These are phyloP conservation scores for Acanthacorydalis orientalis DNA, from an alignment of 2,888 invertebrate genomes.

Conservation along the genomic window DNA sequence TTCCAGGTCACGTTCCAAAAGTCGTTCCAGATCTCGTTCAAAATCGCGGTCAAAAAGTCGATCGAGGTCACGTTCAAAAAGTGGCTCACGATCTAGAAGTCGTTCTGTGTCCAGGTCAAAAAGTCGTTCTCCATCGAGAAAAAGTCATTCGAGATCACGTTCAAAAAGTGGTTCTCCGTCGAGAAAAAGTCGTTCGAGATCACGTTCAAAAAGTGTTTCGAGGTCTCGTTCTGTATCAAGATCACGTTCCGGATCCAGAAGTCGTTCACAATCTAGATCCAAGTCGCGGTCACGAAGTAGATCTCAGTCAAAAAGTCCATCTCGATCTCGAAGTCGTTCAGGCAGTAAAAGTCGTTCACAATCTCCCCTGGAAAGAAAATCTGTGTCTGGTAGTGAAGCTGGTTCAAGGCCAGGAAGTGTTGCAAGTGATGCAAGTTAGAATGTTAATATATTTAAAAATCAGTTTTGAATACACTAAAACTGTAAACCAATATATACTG, in stretches of 20 bases:
- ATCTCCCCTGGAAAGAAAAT: conserved; percentile 40
- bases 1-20: conserved; percentile 16
- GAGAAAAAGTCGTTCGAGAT: conserved; percentile 25
- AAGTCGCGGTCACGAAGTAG: no score
- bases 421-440: not conserved
- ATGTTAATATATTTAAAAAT: no score
- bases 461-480: no score
- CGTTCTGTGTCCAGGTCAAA: conserved; percentile 8
- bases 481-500: no score
- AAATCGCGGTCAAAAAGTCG: conserved; percentile 24
- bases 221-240: conserved; percentile 21
- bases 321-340: conserved; percentile 17
- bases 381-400: conserved; percentile 38
- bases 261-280: conserved; percentile 7
- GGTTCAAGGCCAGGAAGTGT: not conserved
- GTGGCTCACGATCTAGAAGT: conserved; percentile 17
- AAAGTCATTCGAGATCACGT: conserved; percentile 20
- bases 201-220: conserved; percentile 27
- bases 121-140: conserved; percentile 16
- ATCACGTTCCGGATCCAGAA: conserved; percentile 10
- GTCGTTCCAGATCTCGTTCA: conserved; percentile 26
- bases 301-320: conserved; percentile 16
- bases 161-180: conserved; percentile 21
- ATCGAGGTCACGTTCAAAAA: conserved; percentile 24
- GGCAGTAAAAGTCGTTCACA: conserved; percentile 24